Conservation (phyloP, 2,113 vertebrate genomes). For the Aleadryas rufinucha region DNA sequence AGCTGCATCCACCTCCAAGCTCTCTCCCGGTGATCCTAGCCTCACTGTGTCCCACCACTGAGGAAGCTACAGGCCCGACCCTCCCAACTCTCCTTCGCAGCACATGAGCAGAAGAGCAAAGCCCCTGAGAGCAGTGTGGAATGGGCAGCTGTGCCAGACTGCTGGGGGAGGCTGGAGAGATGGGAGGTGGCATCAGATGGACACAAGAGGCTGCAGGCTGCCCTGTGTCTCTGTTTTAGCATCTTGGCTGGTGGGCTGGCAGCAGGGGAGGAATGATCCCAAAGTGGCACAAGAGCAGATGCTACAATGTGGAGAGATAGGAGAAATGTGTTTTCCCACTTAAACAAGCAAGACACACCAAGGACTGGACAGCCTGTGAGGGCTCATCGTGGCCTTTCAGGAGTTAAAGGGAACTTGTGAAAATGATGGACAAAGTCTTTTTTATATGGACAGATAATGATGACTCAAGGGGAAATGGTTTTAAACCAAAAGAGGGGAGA, state of each 20-base stretch:
- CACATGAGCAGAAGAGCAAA: accelerated
- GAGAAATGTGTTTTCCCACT: neutral
- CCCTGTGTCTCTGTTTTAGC: neutral
- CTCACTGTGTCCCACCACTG: neutral
- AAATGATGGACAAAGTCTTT: neutral
- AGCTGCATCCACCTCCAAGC: neutral
- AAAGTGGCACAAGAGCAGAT: neutral
- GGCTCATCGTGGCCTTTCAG: accelerated
- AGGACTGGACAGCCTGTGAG: neutral
- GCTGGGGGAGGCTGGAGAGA: neutral
- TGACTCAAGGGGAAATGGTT: neutral
- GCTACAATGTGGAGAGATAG: neutral
- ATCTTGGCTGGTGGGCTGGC: neutral
- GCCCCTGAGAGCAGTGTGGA: accelerated
- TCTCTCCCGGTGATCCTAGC: neutral
- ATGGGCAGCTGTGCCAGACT: neutral
- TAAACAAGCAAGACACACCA: neutral
- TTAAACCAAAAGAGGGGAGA: neutral
- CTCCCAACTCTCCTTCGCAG: neutral
- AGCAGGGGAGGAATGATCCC: neutral
- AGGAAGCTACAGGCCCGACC: neutral
- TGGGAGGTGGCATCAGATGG: neutral
- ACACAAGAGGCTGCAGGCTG: neutral
- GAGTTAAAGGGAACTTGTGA: neutral
- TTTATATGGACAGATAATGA: neutral